Evolutionary conservation across 2,888 invertebrate species (phyloP), one percentile per base, ranked within the genome.

Genomic region (Athetis lepigone): DNA sequence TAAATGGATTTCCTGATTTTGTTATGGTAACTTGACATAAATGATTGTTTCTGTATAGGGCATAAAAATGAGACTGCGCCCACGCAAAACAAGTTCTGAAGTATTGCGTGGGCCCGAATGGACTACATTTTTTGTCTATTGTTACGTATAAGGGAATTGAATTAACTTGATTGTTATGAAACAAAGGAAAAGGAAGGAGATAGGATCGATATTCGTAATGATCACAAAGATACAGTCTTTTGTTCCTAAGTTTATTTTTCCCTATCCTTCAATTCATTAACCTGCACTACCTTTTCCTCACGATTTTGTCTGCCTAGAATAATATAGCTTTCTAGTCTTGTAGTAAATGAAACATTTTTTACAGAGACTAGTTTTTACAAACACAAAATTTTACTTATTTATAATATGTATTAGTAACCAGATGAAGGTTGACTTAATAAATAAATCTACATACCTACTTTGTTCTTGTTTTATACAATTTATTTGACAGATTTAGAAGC

Each of bases 1-100:
- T 64, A 63, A 66, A 75, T 71, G 50, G 57, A 68, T 70, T 80
- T 78, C 79, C 76, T 74, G 67, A 47, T 80, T 60, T 73, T 47
- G 27, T 69, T 75, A 76, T 50, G 76, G 81, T 65, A 74, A 73
- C 74, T 70, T 68, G 77, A 61, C 58, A 61, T 75, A 56, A 67
- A 64, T 51, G 63, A 42, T 58, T 68, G 49, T 39, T 40, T 7
- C 63, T 62, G 23, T 58, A 58, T 63, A 54, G 42, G 66, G 67
- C 49, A 65, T 71, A 64, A 66, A 77, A 75, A 69, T 63, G 50
- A 68, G 63, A 29, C 23, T 43, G 52, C 70, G 45, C 70, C 79
- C 49, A 70, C 79, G 37, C 63, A 58, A 18, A 23, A 33, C 61
- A 21, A 19, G 49, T 49, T 57, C 47, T n/a, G 47, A 64, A 45